Evolutionary conservation across 2,888 invertebrate species (phyloP).

Genomic region (Sympetrum striolatum): DNA sequence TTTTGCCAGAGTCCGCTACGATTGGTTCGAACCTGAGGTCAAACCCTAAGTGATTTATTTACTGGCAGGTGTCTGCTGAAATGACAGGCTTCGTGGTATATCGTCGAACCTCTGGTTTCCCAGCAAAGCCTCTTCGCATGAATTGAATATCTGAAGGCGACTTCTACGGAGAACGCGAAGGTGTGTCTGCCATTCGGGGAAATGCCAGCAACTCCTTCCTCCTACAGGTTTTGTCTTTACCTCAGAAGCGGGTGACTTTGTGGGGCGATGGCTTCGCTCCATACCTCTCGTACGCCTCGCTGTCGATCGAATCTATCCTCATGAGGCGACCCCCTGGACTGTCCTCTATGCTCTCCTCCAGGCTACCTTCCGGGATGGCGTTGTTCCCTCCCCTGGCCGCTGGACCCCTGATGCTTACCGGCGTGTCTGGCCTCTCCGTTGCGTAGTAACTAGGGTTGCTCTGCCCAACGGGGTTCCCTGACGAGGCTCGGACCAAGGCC

Average conservation of each 20-base stretch:
- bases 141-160: not conserved
- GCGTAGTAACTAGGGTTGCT: conserved; percentile 33
- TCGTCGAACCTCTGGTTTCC: not conserved
- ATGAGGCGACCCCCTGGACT: conserved; percentile 20
- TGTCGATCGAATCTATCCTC: conserved; percentile 28
- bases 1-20: not conserved
- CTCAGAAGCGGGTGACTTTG: conserved; percentile 53
- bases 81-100: not conserved
- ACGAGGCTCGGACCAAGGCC: conserved; percentile 30
- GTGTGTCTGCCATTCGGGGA: not conserved
- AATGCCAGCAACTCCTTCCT: not conserved
- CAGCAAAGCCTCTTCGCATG: not conserved
- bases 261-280: conserved; percentile 53
- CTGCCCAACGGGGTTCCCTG: conserved; percentile 22
- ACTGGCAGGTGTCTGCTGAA: not conserved
- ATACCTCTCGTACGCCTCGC: conserved; percentile 52
- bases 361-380: conserved; percentile 21
- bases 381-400: conserved; percentile 29
- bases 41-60: not conserved
- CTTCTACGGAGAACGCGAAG: not conserved
- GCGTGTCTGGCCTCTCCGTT: conserved; percentile 34
- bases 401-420: conserved; percentile 26
- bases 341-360: conserved; percentile 15
- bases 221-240: not conserved
- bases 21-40: too few species aligned